Base-by-base conservation (phyloP, 2,797 vertebrate species). In the Synaphobranchus kaupii region DNA sequence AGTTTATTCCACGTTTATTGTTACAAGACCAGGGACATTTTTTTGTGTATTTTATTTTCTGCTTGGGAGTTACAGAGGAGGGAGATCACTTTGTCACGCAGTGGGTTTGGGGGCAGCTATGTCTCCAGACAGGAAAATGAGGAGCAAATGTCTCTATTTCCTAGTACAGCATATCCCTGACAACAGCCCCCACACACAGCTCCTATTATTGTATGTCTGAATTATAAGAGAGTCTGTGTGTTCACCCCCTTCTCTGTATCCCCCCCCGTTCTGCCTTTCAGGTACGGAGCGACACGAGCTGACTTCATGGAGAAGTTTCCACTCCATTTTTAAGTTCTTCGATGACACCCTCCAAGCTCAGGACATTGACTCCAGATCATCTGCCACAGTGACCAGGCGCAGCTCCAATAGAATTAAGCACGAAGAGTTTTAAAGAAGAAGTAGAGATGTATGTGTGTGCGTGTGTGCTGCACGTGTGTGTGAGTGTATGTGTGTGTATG, bases 221-320 rank as follows among this genome's bases (percentile, higher is more conserved):
- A 39, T 78, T 44, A 80, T 48, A 4, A 52, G 2, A 71, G 76
- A 28, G 44, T 71, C 4, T 48, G 10, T 60, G 28, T 39, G 39
- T 39, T 39, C 39, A 39, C 20, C 9, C 84, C 9, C 85, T 25
- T 89, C 39, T 81, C 3, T 90, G 31, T 89, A 10, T 91, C 50
- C 85, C 28, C 8, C 39, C 56, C 60, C 60, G 22, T 52, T 90
- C 87, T 85, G 76, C 84, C 87, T 87, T 87, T 52, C 93, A 99
- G 98, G 98, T 90, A 99, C 98, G 0, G 98, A 99, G 91, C 96
- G 96, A 28, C 98, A 99, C n/a, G 98, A 99, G 92, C 92, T 99
- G 90, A 99, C 98, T 60, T 98, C 98, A 89, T 99, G 98, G 98
- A 98, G 94, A 94, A 99, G 98, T 93, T 98, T 98, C 92, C 90